Conservation (phyloP, 2,888 invertebrate genomes). For the Embidobia sp. region DNA sequence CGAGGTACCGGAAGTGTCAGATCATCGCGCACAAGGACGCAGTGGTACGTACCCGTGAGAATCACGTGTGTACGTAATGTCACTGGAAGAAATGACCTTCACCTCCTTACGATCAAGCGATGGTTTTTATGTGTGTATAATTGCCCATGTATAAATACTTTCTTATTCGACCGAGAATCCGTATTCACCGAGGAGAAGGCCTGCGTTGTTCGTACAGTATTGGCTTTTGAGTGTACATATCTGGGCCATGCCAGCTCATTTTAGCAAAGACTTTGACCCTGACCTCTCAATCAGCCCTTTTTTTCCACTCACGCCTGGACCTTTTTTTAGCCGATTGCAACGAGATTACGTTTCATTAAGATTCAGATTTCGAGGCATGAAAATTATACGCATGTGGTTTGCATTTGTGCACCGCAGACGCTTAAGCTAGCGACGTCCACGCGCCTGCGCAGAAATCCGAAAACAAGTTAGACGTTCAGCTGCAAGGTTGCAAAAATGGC, state of each 20-base stretch:
- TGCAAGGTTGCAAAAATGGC: slow-evolving; percentile 20
- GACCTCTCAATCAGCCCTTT: slow-evolving; percentile 45
- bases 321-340: slow-evolving; percentile 43
- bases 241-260: slow-evolving; percentile 56
- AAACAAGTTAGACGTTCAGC: slow-evolving; percentile 17
- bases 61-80: slow-evolving; percentile 51
- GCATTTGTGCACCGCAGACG: slow-evolving; percentile 16
- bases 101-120: slow-evolving; percentile 77
- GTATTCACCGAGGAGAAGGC: slow-evolving; percentile 63
- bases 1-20: slow-evolving; percentile 66
- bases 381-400: slow-evolving; percentile 40
- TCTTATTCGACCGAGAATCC: slow-evolving; percentile 69
- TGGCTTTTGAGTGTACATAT: slow-evolving; percentile 39
- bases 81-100: slow-evolving; percentile 81
- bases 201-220: slow-evolving; percentile 51
- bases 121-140: slow-evolving; percentile 79
- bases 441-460: slow-evolving; percentile 9
- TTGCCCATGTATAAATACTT: slow-evolving; percentile 78
- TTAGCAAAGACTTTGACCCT: slow-evolving; percentile 59
- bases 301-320: slow-evolving; percentile 15
- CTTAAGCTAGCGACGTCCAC: slow-evolving; percentile 10
- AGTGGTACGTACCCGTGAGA: slow-evolving; percentile 35
- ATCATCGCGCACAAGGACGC: slow-evolving; percentile 40
- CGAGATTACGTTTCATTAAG: slow-evolving; percentile 52
- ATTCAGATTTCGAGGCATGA: slow-evolving; percentile 40